phyloP scores from a whole-genome alignment of 2,797 vertebrate genomes.

The Naso thynnoides region DNA sequence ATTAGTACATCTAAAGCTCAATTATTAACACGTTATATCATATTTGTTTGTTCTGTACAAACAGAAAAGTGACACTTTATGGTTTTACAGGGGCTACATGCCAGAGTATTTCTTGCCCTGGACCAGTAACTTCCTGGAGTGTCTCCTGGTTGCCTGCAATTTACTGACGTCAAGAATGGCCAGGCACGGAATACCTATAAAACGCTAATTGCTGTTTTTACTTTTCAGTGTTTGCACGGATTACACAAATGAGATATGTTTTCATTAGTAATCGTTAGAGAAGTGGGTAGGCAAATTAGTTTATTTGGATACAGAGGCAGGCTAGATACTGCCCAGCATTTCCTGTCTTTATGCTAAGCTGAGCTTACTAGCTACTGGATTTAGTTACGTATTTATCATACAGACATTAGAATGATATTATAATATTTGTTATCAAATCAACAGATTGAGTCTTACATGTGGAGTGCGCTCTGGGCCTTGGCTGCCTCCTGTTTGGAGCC shows the following conservation, averaged over 20 bases:
- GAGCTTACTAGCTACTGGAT: background rate
- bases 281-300: background rate
- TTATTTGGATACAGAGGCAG: background rate
- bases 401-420: background rate
- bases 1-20: background rate
- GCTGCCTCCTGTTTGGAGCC: conserved; percentile 96
- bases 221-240: background rate
- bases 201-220: background rate
- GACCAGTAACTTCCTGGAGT: conserved; percentile 4
- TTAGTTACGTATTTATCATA: background rate
- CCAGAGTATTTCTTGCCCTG: background rate
- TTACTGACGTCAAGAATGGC: background rate
- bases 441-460: conserved; percentile 87
- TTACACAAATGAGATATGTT: background rate
- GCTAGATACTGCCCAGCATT: background rate
- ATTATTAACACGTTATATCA: background rate
- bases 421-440: background rate
- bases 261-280: background rate
- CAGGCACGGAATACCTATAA: background rate
- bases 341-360: background rate
- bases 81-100: background rate
- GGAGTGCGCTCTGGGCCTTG: conserved; percentile 98
- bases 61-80: background rate
- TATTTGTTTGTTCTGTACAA: background rate
- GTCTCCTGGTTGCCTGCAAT: conserved; percentile 7